phyloP scores from a whole-genome alignment of 2,113 vertebrate species.

The Xiphophorus hellerii region DNA sequence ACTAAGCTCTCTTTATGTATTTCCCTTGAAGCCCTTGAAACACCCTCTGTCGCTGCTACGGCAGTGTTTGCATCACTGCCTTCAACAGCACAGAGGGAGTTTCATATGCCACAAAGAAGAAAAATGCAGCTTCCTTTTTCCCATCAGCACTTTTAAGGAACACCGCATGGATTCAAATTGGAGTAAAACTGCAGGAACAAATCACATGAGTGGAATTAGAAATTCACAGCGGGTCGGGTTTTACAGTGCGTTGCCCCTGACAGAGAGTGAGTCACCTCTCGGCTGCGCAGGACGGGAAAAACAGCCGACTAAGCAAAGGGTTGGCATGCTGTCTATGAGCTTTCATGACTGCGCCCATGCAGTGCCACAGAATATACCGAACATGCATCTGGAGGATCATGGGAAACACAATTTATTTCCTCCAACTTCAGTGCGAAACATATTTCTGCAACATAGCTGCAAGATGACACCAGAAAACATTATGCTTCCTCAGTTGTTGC shows the following conservation, averaged over 20 bases:
- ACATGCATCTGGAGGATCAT: constrained; percentile 53
- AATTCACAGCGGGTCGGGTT: constrained; percentile 63
- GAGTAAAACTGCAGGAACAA: constrained; percentile 46
- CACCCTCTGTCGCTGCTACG: constrained; percentile 66
- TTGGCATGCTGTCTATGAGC: constrained; percentile 48
- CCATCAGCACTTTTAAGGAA: constrained; percentile 56
- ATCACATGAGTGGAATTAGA: constrained; percentile 60
- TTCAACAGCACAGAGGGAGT: constrained; percentile 62
- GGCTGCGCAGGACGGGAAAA: constrained; percentile 56
- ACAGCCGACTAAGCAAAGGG: constrained; percentile 65
- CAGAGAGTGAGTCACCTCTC: constrained; percentile 60
- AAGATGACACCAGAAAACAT: constrained; percentile 4
- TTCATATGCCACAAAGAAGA: constrained; percentile 57
- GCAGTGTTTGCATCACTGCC: constrained; percentile 62
- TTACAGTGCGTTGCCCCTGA: constrained; percentile 53
- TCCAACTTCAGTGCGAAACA: constrained; percentile 1
- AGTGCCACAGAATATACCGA: constrained; percentile 56
- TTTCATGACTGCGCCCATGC: constrained; percentile 63
- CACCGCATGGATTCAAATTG: constrained; percentile 42
- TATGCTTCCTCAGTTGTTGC: constrained; percentile 44
- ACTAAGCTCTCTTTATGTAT: constrained; percentile 13
- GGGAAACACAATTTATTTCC: constrained; percentile 41
- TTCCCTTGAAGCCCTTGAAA: constrained; percentile 69
- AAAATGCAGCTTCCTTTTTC: constrained; percentile 46
- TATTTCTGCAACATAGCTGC: constrained; percentile 3